Evolutionary conservation across 2,113 vertebrate species (phyloP).

Genomic region (Philantomba maxwellii): DNA sequence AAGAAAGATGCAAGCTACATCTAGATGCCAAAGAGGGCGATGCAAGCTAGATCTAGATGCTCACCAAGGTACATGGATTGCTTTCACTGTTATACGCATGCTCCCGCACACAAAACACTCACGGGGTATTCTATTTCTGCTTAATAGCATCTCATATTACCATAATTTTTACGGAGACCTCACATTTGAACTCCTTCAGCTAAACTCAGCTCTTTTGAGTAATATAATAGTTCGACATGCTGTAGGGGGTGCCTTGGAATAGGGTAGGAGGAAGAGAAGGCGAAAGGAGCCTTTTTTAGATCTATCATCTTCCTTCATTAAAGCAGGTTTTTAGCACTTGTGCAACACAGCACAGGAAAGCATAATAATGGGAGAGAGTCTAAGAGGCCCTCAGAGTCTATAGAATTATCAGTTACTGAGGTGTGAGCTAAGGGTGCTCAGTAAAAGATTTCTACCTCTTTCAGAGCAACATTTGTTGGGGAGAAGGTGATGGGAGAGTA

Average conservation of each 20-base stretch:
- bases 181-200: background rate
- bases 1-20: background rate
- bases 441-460: background rate
- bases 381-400: background rate
- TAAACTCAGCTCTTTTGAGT: constrained; percentile 37
- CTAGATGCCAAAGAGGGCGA: background rate
- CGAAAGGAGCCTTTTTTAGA: background rate
- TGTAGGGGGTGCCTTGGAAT: background rate
- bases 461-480: background rate
- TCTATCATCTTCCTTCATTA: background rate
- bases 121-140: background rate
- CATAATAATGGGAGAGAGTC: background rate
- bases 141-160: constrained; percentile 4
- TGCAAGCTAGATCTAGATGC: background rate
- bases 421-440: background rate
- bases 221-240: background rate
- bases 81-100: background rate
- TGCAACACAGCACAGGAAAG: background rate
- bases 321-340: background rate
- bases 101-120: background rate
- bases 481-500: background rate
- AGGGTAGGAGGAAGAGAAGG: background rate
- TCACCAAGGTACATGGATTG: background rate
- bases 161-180: background rate
- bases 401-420: background rate